phyloP scores from a whole-genome alignment of 30 jellyfish, hydroid and myxozoan species.

The Hydractinia symbiolongicarpus region DNA sequence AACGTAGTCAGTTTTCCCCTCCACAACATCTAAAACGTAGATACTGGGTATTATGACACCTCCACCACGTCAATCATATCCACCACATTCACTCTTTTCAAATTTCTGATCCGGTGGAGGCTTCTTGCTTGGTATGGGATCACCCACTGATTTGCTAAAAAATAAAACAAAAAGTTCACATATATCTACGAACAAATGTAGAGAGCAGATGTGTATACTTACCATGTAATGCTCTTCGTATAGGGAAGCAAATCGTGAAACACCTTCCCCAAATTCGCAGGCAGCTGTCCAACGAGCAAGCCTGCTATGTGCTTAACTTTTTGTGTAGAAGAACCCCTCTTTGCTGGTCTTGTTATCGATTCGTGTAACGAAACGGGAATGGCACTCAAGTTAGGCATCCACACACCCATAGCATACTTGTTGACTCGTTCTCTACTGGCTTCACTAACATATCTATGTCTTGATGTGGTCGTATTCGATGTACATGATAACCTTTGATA shows the following conservation, averaged over 20 bases:
- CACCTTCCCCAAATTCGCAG: background rate
- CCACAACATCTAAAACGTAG: background rate
- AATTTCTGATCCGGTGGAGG: conserved; percentile 4
- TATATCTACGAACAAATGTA: background rate
- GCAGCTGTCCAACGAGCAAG: background rate
- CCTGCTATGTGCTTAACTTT: background rate
- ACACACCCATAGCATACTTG: background rate
- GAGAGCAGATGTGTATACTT: background rate
- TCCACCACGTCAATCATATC: background rate
- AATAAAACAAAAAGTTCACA: background rate
- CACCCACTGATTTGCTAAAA: background rate
- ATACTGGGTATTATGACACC: background rate
- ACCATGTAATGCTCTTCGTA: background rate
- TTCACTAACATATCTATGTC: background rate
- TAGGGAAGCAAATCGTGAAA: background rate
- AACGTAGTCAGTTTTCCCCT: background rate
- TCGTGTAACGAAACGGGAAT: background rate
- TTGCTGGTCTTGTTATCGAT: background rate
- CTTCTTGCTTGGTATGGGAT: background rate
- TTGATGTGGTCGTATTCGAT: background rate
- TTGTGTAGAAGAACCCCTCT: background rate
- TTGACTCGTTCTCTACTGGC: background rate
- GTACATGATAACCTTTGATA: background rate
- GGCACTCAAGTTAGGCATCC: background rate
- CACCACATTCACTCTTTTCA: background rate